These are phyloP conservation scores for Vanessa cardui DNA, from an alignment of 2,888 invertebrate genomes.

Conservation along the genomic window DNA sequence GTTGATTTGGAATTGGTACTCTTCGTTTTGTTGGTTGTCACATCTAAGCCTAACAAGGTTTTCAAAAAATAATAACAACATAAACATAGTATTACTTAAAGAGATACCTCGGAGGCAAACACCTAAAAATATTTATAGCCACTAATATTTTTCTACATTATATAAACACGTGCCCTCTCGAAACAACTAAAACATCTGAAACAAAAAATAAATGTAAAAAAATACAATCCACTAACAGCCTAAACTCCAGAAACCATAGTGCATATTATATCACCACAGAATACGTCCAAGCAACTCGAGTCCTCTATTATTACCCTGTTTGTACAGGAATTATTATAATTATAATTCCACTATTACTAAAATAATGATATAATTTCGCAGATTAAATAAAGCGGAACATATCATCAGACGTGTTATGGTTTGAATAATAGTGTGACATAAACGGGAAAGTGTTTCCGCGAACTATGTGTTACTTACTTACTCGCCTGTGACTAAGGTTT, in stretches of 20 bases:
- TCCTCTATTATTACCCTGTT: no score
- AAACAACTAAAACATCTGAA: background rate
- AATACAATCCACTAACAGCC: background rate
- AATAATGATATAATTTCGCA: constrained; percentile 18
- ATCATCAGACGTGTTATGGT: constrained; percentile 9
- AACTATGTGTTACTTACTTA: constrained; percentile 7
- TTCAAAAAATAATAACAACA: no score
- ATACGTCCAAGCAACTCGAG: no score
- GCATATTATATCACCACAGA: no score
- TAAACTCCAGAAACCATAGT: no score
- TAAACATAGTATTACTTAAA: no score
- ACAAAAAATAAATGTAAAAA: background rate
- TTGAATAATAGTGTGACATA: constrained; percentile 25
- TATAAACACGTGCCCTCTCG: background rate
- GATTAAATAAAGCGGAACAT: constrained; percentile 24
- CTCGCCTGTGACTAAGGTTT: background rate
- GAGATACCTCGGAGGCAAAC: no score
- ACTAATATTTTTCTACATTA: background rate
- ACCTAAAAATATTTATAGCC: no score
- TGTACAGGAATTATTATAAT: background rate
- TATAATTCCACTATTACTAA: background rate
- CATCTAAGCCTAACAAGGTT: no score
- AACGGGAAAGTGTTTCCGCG: constrained; percentile 30
- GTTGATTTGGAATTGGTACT: no score
- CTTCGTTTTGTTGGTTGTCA: no score